Conservation (phyloP, 2,888 invertebrate genomes). For the Portevinia maculata region DNA sequence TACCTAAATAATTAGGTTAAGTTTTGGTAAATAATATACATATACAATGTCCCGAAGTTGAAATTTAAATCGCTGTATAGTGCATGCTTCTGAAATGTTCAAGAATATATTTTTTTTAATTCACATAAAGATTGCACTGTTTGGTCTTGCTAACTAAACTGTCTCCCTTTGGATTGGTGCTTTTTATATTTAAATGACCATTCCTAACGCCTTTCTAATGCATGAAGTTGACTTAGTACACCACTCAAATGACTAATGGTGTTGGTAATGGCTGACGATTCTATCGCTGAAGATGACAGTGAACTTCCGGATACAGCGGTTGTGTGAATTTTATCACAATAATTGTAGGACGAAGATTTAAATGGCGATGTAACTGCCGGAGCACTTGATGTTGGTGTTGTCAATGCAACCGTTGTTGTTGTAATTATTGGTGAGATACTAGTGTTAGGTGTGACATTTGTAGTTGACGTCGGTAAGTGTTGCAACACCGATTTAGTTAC, state of each 20-base stretch:
- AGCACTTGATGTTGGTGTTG: conserved; percentile 71
- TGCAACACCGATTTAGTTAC: conserved; percentile 15
- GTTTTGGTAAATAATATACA: neutral
- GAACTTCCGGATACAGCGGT: conserved; percentile 32
- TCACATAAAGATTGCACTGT: conserved; percentile 56
- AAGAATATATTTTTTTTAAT: conserved; percentile 18
- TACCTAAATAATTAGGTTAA: neutral
- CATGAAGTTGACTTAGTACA: conserved; percentile 61
- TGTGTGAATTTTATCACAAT: conserved; percentile 46
- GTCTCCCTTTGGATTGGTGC: neutral
- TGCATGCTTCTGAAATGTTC: conserved; percentile 41
- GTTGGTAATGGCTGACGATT: conserved; percentile 52
- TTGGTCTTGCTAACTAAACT: conserved; percentile 19
- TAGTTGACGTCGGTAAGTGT: conserved; percentile 12
- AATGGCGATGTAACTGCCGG: conserved; percentile 54
- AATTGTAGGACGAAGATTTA: conserved; percentile 61
- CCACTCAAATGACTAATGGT: conserved; percentile 65
- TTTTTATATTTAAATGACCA: neutral
- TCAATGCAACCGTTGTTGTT: conserved; percentile 71
- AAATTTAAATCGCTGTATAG: conserved; percentile 21
- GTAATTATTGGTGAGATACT: conserved; percentile 32
- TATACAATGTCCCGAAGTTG: neutral
- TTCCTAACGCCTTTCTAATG: conserved; percentile 57
- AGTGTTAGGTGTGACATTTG: conserved; percentile 4
- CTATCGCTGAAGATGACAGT: conserved; percentile 29